phyloP scores from a whole-genome alignment of 1,140 invertebrate species.

The Heliconius hermathena region DNA sequence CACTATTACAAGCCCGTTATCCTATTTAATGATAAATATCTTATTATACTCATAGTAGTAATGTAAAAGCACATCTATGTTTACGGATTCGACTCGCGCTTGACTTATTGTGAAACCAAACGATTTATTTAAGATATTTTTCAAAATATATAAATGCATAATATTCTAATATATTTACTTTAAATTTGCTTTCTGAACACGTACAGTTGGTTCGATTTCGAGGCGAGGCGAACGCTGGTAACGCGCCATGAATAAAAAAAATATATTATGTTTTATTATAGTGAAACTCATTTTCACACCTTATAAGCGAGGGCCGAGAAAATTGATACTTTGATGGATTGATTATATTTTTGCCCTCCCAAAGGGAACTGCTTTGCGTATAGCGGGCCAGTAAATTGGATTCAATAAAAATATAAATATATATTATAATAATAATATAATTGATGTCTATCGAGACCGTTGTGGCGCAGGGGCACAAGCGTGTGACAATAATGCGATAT shows the following conservation, averaged over 20 bases:
- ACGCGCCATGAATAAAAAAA: slow-evolving; percentile 64
- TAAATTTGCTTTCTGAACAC: slow-evolving; percentile 56
- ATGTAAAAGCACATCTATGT: background rate
- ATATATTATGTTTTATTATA: slow-evolving; percentile 42
- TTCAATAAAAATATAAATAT: background rate
- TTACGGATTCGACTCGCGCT: background rate
- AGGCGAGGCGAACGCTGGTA: slow-evolving; percentile 44
- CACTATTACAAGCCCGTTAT: too few species aligned
- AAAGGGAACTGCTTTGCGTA: slow-evolving; percentile 14
- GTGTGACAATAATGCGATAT: too few species aligned
- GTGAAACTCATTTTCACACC: slow-evolving; percentile 51
- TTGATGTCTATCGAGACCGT: background rate
- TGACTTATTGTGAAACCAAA: background rate
- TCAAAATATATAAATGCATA: slow-evolving; percentile 18
- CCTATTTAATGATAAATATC: too few species aligned
- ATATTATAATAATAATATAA: too few species aligned
- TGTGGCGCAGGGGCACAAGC: background rate
- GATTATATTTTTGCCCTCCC: slow-evolving; percentile 40
- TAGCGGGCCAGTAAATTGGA: background rate
- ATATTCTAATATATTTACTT: slow-evolving; percentile 27
- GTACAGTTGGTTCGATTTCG: slow-evolving; percentile 54
- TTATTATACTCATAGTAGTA: background rate
- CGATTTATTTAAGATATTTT: background rate
- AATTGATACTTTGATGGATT: slow-evolving; percentile 62
- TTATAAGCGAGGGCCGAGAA: slow-evolving; percentile 46